Evolutionary conservation across 2,113 vertebrate species (phyloP).

Genomic region (Synchiropus splendidus): DNA sequence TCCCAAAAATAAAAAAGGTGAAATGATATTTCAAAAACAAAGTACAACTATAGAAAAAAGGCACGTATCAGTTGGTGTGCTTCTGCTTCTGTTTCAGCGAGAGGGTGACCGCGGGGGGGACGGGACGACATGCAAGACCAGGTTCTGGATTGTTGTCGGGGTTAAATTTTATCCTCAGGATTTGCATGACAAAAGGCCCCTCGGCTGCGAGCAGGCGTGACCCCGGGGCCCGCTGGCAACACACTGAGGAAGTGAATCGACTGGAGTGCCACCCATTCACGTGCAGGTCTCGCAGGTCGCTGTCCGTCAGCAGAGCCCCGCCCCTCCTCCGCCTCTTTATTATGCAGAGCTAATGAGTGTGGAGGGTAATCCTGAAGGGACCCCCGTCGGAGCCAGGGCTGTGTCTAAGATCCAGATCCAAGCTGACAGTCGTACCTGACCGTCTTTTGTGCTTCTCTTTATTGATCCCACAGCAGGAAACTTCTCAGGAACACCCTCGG

Average conservation of each 20-base stretch:
- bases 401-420: slow-evolving; percentile 16
- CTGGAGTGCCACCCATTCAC: slow-evolving; percentile 44
- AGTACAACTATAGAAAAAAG: too few species aligned
- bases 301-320: slow-evolving; percentile 38
- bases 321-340: slow-evolving; percentile 43
- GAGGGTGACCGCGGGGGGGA: neutral
- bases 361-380: slow-evolving; percentile 46
- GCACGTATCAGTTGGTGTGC: too few species aligned
- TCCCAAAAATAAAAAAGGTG: too few species aligned
- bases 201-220: slow-evolving; percentile 48
- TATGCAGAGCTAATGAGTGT: slow-evolving; percentile 61
- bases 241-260: slow-evolving; percentile 53
- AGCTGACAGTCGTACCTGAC: slow-evolving; percentile 15
- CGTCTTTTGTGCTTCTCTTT: neutral
- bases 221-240: slow-evolving; percentile 53
- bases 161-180: slow-evolving; percentile 55
- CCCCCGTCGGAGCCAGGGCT: slow-evolving; percentile 37
- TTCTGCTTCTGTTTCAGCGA: too few species aligned
- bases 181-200: slow-evolving; percentile 67
- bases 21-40: too few species aligned
- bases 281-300: slow-evolving; percentile 42
- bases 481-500: slow-evolving; percentile 1
- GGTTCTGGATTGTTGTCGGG: slow-evolving; percentile 44
- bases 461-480: slow-evolving; percentile 2
- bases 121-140: slow-evolving; percentile 26